phyloP scores from a whole-genome alignment of 1,140 invertebrate genomes.

The Drosophila fuyamai region DNA sequence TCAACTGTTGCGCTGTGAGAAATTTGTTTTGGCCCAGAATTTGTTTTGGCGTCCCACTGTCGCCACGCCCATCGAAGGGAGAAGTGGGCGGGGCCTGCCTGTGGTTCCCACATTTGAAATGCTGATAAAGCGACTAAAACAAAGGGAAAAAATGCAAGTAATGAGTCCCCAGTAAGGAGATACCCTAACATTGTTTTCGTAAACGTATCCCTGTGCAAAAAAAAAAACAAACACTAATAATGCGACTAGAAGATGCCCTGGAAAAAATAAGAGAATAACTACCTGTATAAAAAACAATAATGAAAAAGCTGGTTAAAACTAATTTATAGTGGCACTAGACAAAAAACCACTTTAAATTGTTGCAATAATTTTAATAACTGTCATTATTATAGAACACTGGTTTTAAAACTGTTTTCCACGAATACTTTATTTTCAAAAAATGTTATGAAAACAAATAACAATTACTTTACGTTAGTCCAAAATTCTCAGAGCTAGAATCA shows the following conservation, averaged over 20 bases:
- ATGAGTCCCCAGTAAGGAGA: slow-evolving; percentile 26
- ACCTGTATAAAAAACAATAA: too few relatives aligned
- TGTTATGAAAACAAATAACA: too few relatives aligned
- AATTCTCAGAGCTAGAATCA: neutral
- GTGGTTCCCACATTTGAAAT: slow-evolving; percentile 58
- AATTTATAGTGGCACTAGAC: too few relatives aligned
- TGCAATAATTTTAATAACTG: neutral
- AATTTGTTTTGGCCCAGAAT: slow-evolving; percentile 15
- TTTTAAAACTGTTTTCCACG: too few relatives aligned
- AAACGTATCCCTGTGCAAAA: slow-evolving; percentile 15
- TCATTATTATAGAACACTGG: too few relatives aligned
- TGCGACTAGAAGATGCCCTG: neutral
- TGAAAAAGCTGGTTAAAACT: too few relatives aligned
- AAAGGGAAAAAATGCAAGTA: slow-evolving; percentile 22
- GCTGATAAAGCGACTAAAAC: slow-evolving; percentile 52
- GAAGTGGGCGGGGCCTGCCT: neutral
- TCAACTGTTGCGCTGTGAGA: slow-evolving; percentile 31
- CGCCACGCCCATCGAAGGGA: slow-evolving; percentile 25
- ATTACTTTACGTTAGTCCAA: neutral
- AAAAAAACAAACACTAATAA: neutral
- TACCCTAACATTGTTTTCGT: slow-evolving; percentile 15
- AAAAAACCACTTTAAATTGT: too few relatives aligned
- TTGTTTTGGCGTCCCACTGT: slow-evolving; percentile 12
- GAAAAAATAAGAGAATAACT: neutral
- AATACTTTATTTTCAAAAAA: too few relatives aligned